phyloP scores from a whole-genome alignment of 2,888 invertebrate species.

The Drosophila anceps region DNA sequence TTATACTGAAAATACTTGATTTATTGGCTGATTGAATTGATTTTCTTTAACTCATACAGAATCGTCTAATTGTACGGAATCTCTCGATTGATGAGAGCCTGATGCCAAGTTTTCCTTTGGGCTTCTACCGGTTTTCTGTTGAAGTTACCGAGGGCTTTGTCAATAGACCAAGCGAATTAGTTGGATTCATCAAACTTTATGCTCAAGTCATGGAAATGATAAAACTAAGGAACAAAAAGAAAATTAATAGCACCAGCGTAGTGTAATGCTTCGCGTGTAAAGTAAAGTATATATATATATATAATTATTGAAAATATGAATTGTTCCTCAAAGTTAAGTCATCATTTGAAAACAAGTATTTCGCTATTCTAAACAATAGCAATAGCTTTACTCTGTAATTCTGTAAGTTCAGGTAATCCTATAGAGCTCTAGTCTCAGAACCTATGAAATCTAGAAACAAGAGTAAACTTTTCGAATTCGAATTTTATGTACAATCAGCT shows the following conservation, averaged over 20 bases:
- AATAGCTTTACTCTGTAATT: too few species aligned
- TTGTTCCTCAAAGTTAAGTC: neutral
- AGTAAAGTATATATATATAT: too few species aligned
- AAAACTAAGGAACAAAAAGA: neutral
- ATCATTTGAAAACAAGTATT: too few species aligned
- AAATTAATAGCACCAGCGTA: neutral
- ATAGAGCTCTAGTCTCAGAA: too few species aligned
- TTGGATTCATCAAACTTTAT: neutral
- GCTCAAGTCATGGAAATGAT: conserved; percentile 17
- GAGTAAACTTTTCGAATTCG: too few species aligned
- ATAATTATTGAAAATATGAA: neutral
- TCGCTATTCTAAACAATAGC: too few species aligned
- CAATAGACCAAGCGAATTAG: neutral
- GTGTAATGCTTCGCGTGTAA: neutral
- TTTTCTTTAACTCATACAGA: neutral
- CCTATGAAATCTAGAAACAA: too few species aligned
- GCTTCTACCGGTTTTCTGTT: neutral
- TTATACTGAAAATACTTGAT: neutral
- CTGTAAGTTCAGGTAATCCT: too few species aligned
- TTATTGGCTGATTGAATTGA: neutral
- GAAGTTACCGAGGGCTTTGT: neutral
- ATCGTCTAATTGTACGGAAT: neutral
- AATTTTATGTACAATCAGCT: too few species aligned
- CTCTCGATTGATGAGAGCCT: neutral
- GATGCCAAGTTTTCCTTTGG: conserved; percentile 1